Base-by-base conservation (phyloP, 2,888 invertebrate genomes). In the Drosophila picticornis region DNA sequence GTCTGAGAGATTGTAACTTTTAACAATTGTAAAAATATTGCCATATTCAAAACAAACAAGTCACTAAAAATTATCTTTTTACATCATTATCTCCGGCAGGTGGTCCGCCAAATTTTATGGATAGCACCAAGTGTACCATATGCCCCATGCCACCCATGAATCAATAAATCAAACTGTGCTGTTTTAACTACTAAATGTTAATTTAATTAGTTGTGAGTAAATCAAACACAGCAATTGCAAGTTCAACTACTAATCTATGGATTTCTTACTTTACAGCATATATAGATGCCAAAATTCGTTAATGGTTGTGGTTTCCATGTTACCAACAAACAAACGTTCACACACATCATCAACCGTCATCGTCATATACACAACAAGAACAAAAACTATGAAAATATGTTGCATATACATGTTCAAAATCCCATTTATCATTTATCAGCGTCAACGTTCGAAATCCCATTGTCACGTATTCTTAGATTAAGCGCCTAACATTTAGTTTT, bases 91-190 rank as follows among this genome's bases (percentile, higher is more conserved):
- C 19, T 65, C 43, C 29, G 22, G 5, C 75, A 88, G 88, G 89
- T 85, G 91, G 88, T 70, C 82, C 91, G 72, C 80, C 91, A 81
- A 90, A 86, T 70, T 90, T 90, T 81, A 90, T 91, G 81, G 90
- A 90, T 81, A 90, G 85, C 84, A 84, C 88, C 58, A 90, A 91
- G 88, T 91, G 92, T 77, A 88, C 90, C 77, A 90, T 91, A 80
- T 92, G 91, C 60, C 92, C 91, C 72, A 92, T 92, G 91, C 89
- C 92, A 80, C 91, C 92, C 65, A 91, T 92, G 90, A 91, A 91
- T 83, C 91, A 91, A 90, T 92, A 86, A 91, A 88, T 90, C 80
- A 81, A 85, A 81, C 73, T 77, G 78, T 83, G 88, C 83, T 77
- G 84, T 86, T 86, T 86, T 74, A 85, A 81, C 88, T 69, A 75